These are phyloP conservation scores for Noctua fimbriata DNA, from an alignment of 2,888 invertebrate genomes.

Conservation along the genomic window DNA sequence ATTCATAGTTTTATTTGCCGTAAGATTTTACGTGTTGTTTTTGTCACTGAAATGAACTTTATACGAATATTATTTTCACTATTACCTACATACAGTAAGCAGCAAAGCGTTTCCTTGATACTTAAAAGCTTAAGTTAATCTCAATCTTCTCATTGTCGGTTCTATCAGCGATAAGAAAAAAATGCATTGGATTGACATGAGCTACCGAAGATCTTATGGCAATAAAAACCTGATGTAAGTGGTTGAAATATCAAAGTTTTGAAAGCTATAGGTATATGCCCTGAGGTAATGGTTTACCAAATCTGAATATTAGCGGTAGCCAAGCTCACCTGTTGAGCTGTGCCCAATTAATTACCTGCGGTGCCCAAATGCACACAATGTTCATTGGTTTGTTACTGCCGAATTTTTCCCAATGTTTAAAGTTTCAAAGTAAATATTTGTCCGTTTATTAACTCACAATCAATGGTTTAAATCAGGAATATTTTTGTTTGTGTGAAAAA, in stretches of 20 bases:
- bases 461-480: constrained; percentile 51
- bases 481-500: constrained; percentile 37
- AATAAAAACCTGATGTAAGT: background rate
- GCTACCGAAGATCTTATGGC: background rate
- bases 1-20: background rate
- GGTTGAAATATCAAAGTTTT: background rate
- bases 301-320: constrained; percentile 26
- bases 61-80: background rate
- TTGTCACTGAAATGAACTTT: background rate
- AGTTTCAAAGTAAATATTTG: constrained; percentile 52
- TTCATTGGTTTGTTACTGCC: constrained; percentile 24
- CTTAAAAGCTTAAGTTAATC: background rate
- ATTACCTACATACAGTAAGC: background rate
- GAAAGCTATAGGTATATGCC: background rate
- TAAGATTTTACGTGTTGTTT: background rate
- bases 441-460: constrained; percentile 60
- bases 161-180: background rate
- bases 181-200: background rate
- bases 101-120: background rate
- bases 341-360: constrained; percentile 56
- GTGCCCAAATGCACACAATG: constrained; percentile 39
- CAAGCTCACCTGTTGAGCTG: constrained; percentile 60
- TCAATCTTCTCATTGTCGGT: background rate
- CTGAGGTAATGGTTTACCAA: background rate
- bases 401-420: constrained; percentile 38